phyloP scores from a whole-genome alignment of 2,888 invertebrate species.

The Helicoverpa assulta region DNA sequence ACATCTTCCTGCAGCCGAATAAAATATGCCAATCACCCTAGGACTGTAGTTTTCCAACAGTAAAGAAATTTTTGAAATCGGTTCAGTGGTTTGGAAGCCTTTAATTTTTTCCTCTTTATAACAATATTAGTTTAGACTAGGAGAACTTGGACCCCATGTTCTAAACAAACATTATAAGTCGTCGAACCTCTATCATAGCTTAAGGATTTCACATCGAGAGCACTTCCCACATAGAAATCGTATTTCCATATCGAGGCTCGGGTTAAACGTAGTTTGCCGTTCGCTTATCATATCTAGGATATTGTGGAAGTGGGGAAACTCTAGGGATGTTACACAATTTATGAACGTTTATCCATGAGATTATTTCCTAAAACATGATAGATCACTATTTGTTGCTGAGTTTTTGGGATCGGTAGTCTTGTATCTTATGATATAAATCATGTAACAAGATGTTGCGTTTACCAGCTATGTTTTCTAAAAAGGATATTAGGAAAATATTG shows the following conservation, averaged over 20 bases:
- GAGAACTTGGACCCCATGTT: background rate
- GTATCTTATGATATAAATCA: too few relatives aligned
- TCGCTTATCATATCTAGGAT: conserved; percentile 13
- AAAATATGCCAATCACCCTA: too few relatives aligned
- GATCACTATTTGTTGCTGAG: background rate
- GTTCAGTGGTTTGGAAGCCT: too few relatives aligned
- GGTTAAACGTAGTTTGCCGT: conserved; percentile 20
- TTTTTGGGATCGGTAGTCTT: too few relatives aligned
- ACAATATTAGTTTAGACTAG: too few relatives aligned
- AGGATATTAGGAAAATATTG: background rate
- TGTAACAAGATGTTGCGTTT: too few relatives aligned
- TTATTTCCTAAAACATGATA: background rate
- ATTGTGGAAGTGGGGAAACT: conserved; percentile 17
- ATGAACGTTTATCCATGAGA: background rate
- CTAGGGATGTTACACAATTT: conserved; percentile 7
- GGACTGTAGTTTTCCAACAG: too few relatives aligned
- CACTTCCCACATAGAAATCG: conserved; percentile 4
- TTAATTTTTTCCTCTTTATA: too few relatives aligned
- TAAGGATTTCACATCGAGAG: background rate
- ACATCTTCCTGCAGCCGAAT: too few relatives aligned
- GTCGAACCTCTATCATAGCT: background rate
- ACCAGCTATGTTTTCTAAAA: background rate
- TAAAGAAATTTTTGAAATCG: too few relatives aligned
- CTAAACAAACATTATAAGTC: conserved; percentile 2
- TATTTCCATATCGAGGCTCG: conserved; percentile 23